phyloP scores from a whole-genome alignment of 2,888 invertebrate genomes.

The Eristalinus aeneus region DNA sequence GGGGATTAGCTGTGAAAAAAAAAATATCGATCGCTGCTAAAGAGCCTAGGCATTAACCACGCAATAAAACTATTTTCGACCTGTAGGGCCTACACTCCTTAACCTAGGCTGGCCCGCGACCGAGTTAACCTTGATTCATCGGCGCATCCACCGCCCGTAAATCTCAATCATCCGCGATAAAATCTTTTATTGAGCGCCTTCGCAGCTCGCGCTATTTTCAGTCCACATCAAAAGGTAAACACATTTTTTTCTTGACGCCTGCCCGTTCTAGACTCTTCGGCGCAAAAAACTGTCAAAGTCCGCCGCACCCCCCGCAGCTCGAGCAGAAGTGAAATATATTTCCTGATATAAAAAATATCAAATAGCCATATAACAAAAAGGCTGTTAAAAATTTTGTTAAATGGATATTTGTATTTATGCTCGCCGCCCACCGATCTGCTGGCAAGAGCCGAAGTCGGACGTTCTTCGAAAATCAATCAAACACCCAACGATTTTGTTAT shows the following conservation, averaged over 20 bases:
- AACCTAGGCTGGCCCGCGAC: background rate
- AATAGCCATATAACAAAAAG: background rate
- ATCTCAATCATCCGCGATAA: background rate
- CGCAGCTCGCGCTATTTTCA: background rate
- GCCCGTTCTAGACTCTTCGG: background rate
- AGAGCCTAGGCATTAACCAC: background rate
- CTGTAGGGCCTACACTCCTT: background rate
- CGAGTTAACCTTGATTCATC: background rate
- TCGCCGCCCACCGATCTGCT: background rate
- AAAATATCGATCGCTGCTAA: background rate
- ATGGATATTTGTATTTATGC: background rate
- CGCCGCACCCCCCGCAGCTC: background rate
- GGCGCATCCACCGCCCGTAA: background rate
- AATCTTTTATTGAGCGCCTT: background rate
- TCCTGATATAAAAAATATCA: background rate
- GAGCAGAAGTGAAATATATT: background rate
- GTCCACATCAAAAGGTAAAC: background rate
- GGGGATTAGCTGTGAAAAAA: background rate
- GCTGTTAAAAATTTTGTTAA: background rate
- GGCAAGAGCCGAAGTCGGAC: background rate
- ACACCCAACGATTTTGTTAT: background rate
- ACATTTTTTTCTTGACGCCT: background rate
- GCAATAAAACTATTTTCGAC: background rate
- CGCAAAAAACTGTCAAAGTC: background rate
- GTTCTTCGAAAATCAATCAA: background rate